Conservation (phyloP, 2,113 vertebrate genomes). For the Otolemur garnettii region DNA sequence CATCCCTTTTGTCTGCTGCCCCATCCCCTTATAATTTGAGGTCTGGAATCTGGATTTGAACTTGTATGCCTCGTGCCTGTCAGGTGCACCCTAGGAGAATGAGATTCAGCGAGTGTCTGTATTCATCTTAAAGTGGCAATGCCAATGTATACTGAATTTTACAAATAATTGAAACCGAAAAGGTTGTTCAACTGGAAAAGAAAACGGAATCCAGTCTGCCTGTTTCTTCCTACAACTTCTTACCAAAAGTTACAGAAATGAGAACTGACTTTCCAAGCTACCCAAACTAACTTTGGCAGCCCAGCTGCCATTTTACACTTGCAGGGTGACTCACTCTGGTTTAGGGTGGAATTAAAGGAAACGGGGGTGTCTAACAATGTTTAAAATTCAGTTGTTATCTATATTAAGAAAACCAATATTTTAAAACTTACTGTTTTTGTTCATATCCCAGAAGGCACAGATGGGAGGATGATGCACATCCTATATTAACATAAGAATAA, state of each 20-base stretch:
- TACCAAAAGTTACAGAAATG: slow-evolving; percentile 6
- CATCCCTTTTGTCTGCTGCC: not conserved
- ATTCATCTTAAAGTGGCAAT: not conserved
- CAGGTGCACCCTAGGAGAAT: not conserved
- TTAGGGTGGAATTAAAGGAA: not conserved
- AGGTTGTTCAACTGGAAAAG: not conserved
- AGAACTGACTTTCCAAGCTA: not conserved
- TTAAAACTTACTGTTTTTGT: slow-evolving; percentile 91
- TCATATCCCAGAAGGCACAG: slow-evolving; percentile 97
- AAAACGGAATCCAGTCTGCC: not conserved
- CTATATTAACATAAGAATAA: slow-evolving; percentile 86
- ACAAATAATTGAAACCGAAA: slow-evolving; percentile 18
- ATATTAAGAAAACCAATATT: slow-evolving; percentile 61
- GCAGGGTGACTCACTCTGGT: slow-evolving; percentile 38
- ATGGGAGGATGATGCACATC: slow-evolving; percentile 86
- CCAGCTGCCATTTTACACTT: not conserved
- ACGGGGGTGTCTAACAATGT: not conserved
- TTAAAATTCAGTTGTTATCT: slow-evolving; percentile 70
- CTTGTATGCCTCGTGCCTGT: not conserved
- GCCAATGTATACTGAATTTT: not conserved
- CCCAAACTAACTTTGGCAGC: not conserved
- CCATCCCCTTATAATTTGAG: not conserved
- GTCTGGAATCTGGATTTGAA: not conserved
- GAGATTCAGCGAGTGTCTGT: not conserved
- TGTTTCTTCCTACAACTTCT: not conserved